These are phyloP conservation scores for Cranoglanis bouderius DNA, from an alignment of 2,113 vertebrate genomes.

Conservation along the genomic window DNA sequence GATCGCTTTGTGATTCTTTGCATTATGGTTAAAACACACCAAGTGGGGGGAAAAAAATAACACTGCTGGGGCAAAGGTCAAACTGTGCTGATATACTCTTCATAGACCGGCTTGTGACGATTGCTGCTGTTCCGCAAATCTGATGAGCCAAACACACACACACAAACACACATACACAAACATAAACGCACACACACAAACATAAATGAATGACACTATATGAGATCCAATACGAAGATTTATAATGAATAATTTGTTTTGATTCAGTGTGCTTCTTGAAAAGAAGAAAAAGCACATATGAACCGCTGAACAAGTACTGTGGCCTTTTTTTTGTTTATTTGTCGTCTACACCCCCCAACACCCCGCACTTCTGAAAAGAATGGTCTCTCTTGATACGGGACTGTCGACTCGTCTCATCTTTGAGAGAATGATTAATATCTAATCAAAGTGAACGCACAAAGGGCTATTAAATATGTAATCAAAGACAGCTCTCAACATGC, in stretches of 20 bases:
- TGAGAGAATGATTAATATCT: constrained; percentile 82
- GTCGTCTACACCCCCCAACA: no score
- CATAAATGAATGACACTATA: constrained; percentile 69
- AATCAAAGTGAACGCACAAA: constrained; percentile 81
- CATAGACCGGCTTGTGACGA: constrained; percentile 58
- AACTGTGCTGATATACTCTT: constrained; percentile 62
- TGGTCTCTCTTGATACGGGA: constrained; percentile 66
- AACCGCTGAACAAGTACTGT: constrained; percentile 49
- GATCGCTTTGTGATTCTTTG: background rate
- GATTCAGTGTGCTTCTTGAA: constrained; percentile 74
- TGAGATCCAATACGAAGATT: constrained; percentile 66
- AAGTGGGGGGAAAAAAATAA: background rate
- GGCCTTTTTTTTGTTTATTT: constrained; percentile 42
- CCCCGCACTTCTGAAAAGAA: constrained; percentile 63
- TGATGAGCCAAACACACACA: constrained; percentile 71
- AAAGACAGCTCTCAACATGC: constrained; percentile 72
- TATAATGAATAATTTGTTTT: constrained; percentile 76
- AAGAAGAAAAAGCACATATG: constrained; percentile 57
- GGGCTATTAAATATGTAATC: constrained; percentile 82
- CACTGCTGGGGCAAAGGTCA: constrained; percentile 55
- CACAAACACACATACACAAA: constrained; percentile 60
- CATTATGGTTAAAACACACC: background rate
- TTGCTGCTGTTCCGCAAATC: constrained; percentile 80
- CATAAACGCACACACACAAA: constrained; percentile 61
- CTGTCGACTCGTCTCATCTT: constrained; percentile 64